Percentiles rank a stretch among this genome's conserved stretches.
Conservation (phyloP, 2,888 invertebrate species). For the Pterostichus niger region DNA sequence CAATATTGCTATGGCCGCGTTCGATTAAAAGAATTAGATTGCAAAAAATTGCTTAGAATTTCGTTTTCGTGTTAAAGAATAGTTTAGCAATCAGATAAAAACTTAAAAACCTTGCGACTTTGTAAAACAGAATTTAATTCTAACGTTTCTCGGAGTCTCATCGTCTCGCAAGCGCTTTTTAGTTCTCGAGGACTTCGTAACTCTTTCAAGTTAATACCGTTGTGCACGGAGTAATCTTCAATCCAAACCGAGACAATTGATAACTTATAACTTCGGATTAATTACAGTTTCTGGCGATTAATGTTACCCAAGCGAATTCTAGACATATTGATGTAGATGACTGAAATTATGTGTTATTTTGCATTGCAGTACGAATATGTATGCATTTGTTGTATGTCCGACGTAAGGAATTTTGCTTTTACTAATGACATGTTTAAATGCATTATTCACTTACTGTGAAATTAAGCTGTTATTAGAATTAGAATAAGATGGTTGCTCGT, state of each 20-base stretch:
- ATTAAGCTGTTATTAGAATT: background rate
- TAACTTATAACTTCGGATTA: constrained; percentile 42
- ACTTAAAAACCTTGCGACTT: constrained; percentile 12
- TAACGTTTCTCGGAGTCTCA: constrained; percentile 2
- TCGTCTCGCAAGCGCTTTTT: constrained; percentile 28
- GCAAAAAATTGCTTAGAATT: constrained; percentile 36
- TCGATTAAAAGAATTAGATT: constrained; percentile 2
- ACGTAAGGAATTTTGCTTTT: constrained; percentile 22
- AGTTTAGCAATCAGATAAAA: constrained; percentile 44
- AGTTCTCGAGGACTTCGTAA: constrained; percentile 20
- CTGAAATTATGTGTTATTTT: constrained; percentile 27
- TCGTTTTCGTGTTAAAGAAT: constrained; percentile 41
- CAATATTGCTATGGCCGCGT: constrained; percentile 8
- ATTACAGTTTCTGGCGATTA: constrained; percentile 44
- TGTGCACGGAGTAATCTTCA: constrained; percentile 10
- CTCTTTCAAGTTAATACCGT: constrained; percentile 31
- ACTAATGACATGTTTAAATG: background rate
- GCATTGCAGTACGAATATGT: constrained; percentile 2
- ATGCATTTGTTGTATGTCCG: constrained; percentile 9
- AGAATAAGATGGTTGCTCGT: too few relatives aligned
- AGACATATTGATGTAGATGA: background rate
- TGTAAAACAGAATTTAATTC: constrained; percentile 26
- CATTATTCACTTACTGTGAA: constrained; percentile 1
- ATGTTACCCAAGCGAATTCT: constrained; percentile 22
- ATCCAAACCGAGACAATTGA: constrained; percentile 28